Conservation (phyloP, 2,888 invertebrate species). For the Zeuzera pyrina region DNA sequence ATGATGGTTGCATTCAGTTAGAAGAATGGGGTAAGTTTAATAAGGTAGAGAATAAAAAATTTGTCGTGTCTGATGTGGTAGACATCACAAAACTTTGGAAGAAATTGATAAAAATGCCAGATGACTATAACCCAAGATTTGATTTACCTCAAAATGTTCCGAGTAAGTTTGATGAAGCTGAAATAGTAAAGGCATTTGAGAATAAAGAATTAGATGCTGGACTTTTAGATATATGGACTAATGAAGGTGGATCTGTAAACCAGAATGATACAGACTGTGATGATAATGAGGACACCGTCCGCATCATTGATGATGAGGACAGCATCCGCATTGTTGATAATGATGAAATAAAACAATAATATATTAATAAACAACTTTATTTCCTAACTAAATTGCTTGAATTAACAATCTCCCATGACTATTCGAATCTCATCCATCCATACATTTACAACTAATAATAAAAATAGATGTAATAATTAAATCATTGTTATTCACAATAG, state of each 20-base stretch:
- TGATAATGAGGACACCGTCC: conserved; percentile 16
- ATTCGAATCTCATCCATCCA: no score
- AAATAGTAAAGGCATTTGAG: conserved; percentile 38
- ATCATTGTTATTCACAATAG: no score
- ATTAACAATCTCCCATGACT: conserved; percentile 18
- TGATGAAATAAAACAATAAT: conserved; percentile 32
- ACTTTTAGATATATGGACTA: conserved; percentile 44
- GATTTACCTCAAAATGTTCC: no score
- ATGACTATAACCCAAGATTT: conserved; percentile 31
- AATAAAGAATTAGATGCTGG: conserved; percentile 44
- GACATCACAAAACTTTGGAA: conserved; percentile 41
- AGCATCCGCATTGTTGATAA: conserved; percentile 10
- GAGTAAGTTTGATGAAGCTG: conserved; percentile 35
- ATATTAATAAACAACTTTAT: conserved; percentile 51
- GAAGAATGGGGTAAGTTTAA: conserved; percentile 44
- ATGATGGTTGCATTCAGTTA: conserved; percentile 36
- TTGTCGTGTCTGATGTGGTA: conserved; percentile 35
- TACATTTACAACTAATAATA: no score
- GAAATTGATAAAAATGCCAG: conserved; percentile 35
- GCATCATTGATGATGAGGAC: conserved; percentile 9
- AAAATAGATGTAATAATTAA: no score
- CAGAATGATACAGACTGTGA: no score
- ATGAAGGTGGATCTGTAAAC: conserved; percentile 17
- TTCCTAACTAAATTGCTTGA: conserved; percentile 54
- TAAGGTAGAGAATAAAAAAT: conserved; percentile 24